phyloP scores from a whole-genome alignment of 2,113 vertebrate species.

The Hippotragus niger region DNA sequence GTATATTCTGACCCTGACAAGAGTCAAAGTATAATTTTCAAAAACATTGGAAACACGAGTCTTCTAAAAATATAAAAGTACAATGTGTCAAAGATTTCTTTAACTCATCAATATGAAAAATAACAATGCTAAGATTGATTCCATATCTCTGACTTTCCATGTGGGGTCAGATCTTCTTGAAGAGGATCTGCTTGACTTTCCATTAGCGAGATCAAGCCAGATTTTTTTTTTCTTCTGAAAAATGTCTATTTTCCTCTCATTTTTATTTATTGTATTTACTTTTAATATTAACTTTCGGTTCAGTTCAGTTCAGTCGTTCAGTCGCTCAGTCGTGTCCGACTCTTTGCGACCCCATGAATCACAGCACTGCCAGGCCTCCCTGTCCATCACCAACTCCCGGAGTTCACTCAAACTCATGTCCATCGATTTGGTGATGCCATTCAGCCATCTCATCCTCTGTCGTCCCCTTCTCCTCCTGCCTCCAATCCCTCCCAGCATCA shows the following conservation, averaged over 20 bases:
- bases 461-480: too few relatives aligned
- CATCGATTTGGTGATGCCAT: fast-evolving
- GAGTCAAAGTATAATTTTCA: neutral
- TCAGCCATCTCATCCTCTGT: too few relatives aligned
- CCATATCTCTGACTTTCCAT: neutral
- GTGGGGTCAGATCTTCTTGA: neutral
- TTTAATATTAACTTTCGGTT: neutral
- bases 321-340: fast-evolving
- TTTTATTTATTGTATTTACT: neutral
- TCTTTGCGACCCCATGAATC: too few relatives aligned
- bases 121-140: neutral
- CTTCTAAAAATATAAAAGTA: neutral
- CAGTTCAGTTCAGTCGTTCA: too few relatives aligned
- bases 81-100: neutral
- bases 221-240: neutral
- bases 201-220: neutral
- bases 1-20: neutral
- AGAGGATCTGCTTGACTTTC: neutral
- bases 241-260: neutral
- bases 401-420: too few relatives aligned
- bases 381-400: too few relatives aligned
- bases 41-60: fast-evolving
- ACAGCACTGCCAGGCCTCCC: too few relatives aligned
- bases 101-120: neutral
- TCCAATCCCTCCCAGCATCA: too few relatives aligned